Conservation (phyloP, 2,888 invertebrate species). For the Augiades crinisus region DNA sequence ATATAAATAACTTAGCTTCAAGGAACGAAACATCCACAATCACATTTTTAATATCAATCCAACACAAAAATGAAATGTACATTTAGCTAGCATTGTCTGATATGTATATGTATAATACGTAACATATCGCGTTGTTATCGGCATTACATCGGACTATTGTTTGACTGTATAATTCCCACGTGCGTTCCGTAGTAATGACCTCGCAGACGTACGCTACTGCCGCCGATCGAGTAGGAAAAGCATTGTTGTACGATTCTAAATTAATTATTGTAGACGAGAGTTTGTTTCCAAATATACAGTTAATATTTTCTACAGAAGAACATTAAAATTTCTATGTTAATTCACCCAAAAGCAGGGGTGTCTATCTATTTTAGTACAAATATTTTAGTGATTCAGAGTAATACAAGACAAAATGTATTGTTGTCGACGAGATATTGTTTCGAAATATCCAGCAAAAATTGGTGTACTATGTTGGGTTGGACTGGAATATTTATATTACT, state of each 20-base stretch:
- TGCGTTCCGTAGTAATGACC: constrained; percentile 60
- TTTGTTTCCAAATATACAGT: not conserved
- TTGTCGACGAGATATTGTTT: too few relatives aligned
- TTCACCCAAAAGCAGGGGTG: too few relatives aligned
- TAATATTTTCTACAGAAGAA: too few relatives aligned
- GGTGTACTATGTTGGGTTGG: too few relatives aligned
- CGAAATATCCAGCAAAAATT: too few relatives aligned
- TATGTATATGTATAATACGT: constrained; percentile 4
- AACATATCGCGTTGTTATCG: constrained; percentile 24
- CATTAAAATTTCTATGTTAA: too few relatives aligned
- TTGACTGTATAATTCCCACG: constrained; percentile 56
- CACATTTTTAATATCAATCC: not conserved
- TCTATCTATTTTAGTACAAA: too few relatives aligned
- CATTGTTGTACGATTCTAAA: constrained; percentile 18
- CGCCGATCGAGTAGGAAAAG: constrained; percentile 22
- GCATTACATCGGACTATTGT: constrained; percentile 46
- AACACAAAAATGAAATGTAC: not conserved
- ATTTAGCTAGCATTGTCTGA: not conserved
- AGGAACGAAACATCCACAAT: too few relatives aligned
- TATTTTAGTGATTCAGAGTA: too few relatives aligned
- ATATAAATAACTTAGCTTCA: too few relatives aligned
- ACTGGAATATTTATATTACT: too few relatives aligned
- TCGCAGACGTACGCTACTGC: constrained; percentile 35
- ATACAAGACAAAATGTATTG: too few relatives aligned
- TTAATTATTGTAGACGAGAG: constrained; percentile 4